phyloP scores from a whole-genome alignment of 2,113 vertebrate genomes.

The Lampris incognitus region DNA sequence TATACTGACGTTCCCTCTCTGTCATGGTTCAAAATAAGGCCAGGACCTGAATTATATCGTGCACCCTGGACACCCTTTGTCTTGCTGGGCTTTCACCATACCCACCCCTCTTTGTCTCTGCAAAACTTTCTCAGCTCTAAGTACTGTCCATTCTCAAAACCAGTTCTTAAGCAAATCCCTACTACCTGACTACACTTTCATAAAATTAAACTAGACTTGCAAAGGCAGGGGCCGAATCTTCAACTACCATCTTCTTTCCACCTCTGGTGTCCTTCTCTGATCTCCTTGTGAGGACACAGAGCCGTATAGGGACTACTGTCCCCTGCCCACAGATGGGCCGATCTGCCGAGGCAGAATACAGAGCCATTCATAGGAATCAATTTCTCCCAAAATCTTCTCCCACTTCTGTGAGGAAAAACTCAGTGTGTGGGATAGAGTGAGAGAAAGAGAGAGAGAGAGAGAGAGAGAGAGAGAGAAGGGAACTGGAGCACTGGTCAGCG shows the following conservation, averaged over 20 bases:
- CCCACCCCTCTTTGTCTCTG: no score
- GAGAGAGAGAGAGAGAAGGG: background rate
- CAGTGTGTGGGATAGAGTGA: constrained; percentile 17
- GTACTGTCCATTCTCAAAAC: no score
- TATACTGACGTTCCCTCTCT: no score
- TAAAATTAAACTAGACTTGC: background rate
- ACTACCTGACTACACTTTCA: background rate
- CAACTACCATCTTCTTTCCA: background rate
- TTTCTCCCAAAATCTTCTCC: constrained; percentile 46
- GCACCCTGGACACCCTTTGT: no score
- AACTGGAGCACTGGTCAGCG: background rate
- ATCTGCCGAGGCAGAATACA: constrained; percentile 41
- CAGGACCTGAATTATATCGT: no score
- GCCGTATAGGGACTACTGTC: constrained; percentile 43
- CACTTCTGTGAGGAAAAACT: constrained; percentile 58
- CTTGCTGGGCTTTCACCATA: no score
- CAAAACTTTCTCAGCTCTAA: no score
- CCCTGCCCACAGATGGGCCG: constrained; percentile 34
- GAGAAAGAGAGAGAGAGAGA: background rate
- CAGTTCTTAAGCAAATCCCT: no score
- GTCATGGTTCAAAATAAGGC: no score
- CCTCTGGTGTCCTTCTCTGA: constrained; percentile 11
- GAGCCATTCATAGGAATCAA: constrained; percentile 44
- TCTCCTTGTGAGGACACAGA: constrained; percentile 9
- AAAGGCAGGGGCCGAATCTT: background rate